phyloP scores from a whole-genome alignment of 2,113 vertebrate species.

The Macheiramphus alcinus region DNA sequence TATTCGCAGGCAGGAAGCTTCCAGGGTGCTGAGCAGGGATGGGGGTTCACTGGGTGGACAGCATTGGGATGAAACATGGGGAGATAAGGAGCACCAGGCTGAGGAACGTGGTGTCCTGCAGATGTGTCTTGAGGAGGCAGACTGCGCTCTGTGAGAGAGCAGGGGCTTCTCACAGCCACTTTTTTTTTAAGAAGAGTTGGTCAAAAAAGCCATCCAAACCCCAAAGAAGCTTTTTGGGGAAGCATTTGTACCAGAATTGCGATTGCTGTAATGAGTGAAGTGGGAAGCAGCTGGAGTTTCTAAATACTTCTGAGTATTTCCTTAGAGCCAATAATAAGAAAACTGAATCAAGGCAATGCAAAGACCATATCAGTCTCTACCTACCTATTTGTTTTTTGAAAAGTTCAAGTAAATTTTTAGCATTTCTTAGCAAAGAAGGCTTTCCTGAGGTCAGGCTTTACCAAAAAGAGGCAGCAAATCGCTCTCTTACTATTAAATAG shows the following conservation, averaged over 20 bases:
- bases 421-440: not conserved
- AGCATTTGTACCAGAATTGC: not conserved
- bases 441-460: not conserved
- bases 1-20: not conserved
- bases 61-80: not conserved
- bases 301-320: not conserved
- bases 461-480: not conserved
- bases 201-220: not conserved
- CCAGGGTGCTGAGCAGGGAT: not conserved
- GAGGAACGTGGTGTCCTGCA: not conserved
- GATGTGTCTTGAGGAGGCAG: not conserved
- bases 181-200: not conserved
- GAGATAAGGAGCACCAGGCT: not conserved
- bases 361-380: not conserved
- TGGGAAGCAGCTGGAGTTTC: not conserved
- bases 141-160: not conserved
- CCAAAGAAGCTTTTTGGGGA: not conserved
- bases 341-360: not conserved
- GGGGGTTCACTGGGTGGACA: rapidly evolving
- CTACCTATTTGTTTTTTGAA: not conserved
- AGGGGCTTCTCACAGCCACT: not conserved
- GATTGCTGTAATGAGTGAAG: not conserved
- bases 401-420: not conserved
- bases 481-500: not conserved
- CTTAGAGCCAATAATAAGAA: not conserved